Base-by-base conservation (phyloP, 2,888 invertebrate genomes). In the Neuroscelio doddi region DNA sequence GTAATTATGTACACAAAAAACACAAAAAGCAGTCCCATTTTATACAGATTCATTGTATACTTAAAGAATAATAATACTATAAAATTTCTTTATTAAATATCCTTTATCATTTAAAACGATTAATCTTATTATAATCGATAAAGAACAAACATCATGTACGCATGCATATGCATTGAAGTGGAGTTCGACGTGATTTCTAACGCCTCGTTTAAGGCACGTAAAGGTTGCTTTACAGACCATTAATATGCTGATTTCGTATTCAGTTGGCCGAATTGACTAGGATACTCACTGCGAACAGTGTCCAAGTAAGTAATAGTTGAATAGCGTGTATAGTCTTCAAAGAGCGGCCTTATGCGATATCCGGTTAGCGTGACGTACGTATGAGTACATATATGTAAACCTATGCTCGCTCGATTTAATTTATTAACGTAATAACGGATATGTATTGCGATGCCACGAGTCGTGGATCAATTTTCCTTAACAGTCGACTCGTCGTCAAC, bases 211-310 rank as follows among this genome's bases (percentile, higher is more conserved):
- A 62, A 66, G 58, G 62, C 62, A 66, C 66, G 62, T 68, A 64
- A 62, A 65, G 52, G 53, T 59, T 58, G 58, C 52, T 63, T 62
- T 56, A 62, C 63, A 58, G 59, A 55, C 70, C 71, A 75, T 77
- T 78, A 77, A 73, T 73, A 76, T 71, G 63, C 73, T 69, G 68
- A 75, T 75, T 74, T 71, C 67, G 70, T 76, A 76, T 76, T 75
- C 75, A 64, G 68, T 69, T 70, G 72, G 50, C 65, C 66, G 64
- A 69, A 58, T 68, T 65, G 59, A 62, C 67, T 68, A 53, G 59
- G 62, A 61, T 62, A 70, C 56, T 53, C 45, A 47, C 55, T 57
- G 55, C 55, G 52, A 51, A 59, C 56, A 63, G 68, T 65, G 55
- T 29, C 56, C 67, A 63, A 63, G 69, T 75, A 74, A 73, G 70